A percentile compares a stretch with the other conserved stretches of the same genome.
phyloP scores from a whole-genome alignment of 2,113 vertebrate species.

The Cheirogaleus medius region DNA sequence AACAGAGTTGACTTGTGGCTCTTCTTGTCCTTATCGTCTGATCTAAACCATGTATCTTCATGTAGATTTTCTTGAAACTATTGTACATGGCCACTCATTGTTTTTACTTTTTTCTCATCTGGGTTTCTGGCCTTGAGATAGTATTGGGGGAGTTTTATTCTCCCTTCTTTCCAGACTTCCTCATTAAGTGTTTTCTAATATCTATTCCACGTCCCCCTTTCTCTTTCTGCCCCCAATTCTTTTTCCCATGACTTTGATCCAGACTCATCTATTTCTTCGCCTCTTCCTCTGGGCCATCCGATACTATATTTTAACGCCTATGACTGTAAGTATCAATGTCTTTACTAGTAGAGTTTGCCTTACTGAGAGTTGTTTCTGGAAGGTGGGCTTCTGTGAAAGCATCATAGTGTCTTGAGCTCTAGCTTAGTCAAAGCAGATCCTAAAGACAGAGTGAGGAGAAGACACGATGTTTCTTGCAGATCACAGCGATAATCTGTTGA shows the following conservation, averaged over 20 bases:
- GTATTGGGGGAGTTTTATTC: background rate
- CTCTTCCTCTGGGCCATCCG: background rate
- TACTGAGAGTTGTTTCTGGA: background rate
- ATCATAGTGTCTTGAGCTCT: background rate
- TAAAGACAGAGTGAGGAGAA: background rate
- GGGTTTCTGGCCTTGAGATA: background rate
- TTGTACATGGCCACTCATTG: background rate
- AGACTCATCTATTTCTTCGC: background rate
- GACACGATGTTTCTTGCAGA: background rate
- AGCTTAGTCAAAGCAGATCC: background rate
- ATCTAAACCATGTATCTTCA: background rate
- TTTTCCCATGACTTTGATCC: background rate
- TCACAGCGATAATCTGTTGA: too few relatives aligned
- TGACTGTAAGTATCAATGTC: background rate
- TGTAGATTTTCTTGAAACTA: background rate
- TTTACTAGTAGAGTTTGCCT: background rate
- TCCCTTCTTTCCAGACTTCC: background rate
- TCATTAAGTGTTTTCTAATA: background rate
- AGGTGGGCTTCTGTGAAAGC: background rate
- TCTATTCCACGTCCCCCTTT: background rate
- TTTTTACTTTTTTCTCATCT: background rate
- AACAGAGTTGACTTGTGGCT: rapidly evolving
- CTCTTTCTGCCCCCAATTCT: background rate
- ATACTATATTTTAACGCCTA: background rate
- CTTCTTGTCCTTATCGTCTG: background rate